Conservation (phyloP, 1,140 invertebrate genomes). For the Pinna nobilis region DNA sequence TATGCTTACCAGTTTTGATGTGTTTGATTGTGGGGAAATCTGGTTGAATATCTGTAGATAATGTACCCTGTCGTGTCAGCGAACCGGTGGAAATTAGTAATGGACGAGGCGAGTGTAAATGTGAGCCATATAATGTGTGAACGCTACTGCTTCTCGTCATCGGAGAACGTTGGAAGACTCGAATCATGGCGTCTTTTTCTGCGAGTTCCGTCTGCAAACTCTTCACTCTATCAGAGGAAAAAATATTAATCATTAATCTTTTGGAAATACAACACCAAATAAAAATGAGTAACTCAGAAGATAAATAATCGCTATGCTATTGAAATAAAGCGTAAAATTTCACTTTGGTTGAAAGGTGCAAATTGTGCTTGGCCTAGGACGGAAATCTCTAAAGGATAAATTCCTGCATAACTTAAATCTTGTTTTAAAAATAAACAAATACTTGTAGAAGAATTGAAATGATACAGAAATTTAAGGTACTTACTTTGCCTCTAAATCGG, state of each 20-base stretch:
- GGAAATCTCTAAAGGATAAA: no score
- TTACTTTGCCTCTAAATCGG: slow-evolving; percentile 87
- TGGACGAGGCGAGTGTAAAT: slow-evolving; percentile 62
- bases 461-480: slow-evolving; percentile 2
- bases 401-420: no score
- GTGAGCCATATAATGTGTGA: slow-evolving; percentile 54
- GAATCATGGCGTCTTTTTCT: slow-evolving; percentile 92
- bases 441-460: background rate
- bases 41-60: no score
- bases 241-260: no score
- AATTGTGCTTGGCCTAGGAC: no score
- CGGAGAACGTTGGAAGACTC: slow-evolving; percentile 82
- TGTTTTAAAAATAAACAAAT: background rate
- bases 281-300: no score
- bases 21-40: slow-evolving; percentile 51
- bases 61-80: slow-evolving; percentile 42
- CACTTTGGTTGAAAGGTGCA: background rate
- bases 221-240: slow-evolving; percentile 81
- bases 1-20: slow-evolving; percentile 58
- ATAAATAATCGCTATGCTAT: no score
- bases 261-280: no score
- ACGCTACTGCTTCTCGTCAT: slow-evolving; percentile 54
- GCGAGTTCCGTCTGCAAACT: slow-evolving; percentile 91
- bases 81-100: slow-evolving; percentile 50
- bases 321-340: background rate